These are phyloP conservation scores for Trichechus manatus DNA, from an alignment of 2,113 vertebrate genomes.

Conservation along the genomic window DNA sequence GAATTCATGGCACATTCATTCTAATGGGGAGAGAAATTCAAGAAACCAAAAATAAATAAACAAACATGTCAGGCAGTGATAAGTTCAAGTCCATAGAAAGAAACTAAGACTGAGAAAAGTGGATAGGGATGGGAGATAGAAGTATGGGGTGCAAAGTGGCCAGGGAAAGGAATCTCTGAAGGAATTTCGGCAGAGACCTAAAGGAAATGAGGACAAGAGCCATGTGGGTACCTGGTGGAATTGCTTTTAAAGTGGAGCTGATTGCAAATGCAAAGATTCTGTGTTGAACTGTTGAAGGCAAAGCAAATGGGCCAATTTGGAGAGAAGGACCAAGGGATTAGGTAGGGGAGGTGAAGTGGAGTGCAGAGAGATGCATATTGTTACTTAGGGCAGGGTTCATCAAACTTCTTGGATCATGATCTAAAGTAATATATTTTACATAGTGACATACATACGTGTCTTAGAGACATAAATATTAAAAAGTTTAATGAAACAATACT, in stretches of 20 bases:
- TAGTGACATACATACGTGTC: background rate
- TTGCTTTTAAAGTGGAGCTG: background rate
- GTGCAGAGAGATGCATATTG: background rate
- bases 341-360: too few species aligned
- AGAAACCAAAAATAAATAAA: background rate
- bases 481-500: constrained; percentile 24
- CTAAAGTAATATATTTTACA: background rate
- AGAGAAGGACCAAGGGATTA: background rate
- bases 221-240: background rate
- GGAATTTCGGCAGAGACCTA: background rate
- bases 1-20: background rate
- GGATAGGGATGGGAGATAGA: background rate
- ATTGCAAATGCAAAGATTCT: background rate
- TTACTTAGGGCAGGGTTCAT: background rate
- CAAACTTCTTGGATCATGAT: background rate
- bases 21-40: background rate
- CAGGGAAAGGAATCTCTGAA: background rate
- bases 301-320: background rate
- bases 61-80: background rate
- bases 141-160: background rate
- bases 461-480: background rate
- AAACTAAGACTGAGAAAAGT: background rate
- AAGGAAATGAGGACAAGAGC: too few species aligned
- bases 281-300: background rate
- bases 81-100: background rate